Evolutionary conservation across 2,113 vertebrate species (phyloP).

Genomic region (Leucopsar rothschildi): DNA sequence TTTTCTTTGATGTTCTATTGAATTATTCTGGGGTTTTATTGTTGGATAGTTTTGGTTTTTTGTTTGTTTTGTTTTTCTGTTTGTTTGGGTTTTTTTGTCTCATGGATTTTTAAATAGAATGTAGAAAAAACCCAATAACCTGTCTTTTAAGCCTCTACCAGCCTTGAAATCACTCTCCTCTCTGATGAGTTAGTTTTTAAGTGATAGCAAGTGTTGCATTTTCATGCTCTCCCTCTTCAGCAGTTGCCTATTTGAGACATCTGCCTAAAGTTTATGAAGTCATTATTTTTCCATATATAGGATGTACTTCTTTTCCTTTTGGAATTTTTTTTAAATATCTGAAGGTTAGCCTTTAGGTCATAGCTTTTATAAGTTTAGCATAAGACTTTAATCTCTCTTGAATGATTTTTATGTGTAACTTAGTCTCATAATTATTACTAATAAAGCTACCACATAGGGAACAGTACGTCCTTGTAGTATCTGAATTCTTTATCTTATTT

Average conservation of each 20-base stretch:
- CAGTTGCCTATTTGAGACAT: not conserved
- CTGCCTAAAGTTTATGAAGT: not conserved
- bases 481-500: constrained; percentile 30
- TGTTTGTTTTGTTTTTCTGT: not conserved
- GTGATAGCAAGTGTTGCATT: not conserved
- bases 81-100: not conserved
- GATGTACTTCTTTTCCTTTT: not conserved
- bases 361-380: not conserved
- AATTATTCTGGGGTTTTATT: not conserved
- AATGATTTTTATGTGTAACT: constrained; percentile 26
- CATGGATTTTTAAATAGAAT: not conserved
- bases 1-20: not conserved
- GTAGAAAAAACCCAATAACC: not conserved
- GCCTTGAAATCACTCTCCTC: not conserved
- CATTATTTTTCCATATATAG: not conserved
- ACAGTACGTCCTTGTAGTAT: not conserved
- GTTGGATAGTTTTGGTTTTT: too few relatives aligned
- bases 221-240: not conserved
- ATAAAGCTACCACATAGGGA: not conserved
- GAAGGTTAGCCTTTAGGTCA: not conserved
- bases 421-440: constrained; percentile 19
- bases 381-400: constrained; percentile 23
- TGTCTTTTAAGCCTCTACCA: not conserved
- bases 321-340: not conserved
- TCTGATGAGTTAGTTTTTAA: not conserved